These are phyloP conservation scores for Vespertilio murinus DNA, from an alignment of 2,797 vertebrate genomes.

Conservation along the genomic window DNA sequence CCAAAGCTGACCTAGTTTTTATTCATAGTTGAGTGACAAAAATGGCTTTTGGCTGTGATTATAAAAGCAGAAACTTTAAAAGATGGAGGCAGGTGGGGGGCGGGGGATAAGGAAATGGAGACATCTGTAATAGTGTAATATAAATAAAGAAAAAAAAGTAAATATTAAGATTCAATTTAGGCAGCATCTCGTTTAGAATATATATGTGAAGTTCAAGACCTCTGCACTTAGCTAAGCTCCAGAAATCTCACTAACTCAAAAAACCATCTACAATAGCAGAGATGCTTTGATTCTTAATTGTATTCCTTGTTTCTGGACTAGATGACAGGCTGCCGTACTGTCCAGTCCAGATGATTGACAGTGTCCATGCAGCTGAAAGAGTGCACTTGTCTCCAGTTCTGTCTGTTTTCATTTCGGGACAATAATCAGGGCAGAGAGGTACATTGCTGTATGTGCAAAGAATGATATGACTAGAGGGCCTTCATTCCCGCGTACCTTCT, in stretches of 20 bases:
- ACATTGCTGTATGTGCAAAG: conserved; percentile 64
- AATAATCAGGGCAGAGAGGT: conserved; percentile 64
- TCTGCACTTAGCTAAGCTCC: background rate
- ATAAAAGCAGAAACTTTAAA: conserved; percentile 1
- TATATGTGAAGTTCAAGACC: background rate
- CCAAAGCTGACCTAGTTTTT: background rate
- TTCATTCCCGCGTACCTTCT: conserved; percentile 57
- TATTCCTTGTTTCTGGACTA: background rate
- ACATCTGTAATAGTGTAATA: background rate
- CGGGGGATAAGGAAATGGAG: background rate
- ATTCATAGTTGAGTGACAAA: background rate
- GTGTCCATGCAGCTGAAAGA: background rate
- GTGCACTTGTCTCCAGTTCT: background rate
- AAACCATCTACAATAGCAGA: background rate
- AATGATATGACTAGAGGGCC: conserved; percentile 59
- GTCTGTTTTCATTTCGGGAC: background rate
- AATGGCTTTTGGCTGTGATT: background rate
- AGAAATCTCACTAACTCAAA: background rate
- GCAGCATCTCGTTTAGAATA: background rate
- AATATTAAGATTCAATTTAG: background rate
- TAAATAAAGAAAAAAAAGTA: background rate
- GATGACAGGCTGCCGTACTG: background rate
- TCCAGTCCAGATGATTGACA: background rate
- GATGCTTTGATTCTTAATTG: background rate
- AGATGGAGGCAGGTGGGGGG: background rate